phyloP scores from a whole-genome alignment of 2,113 vertebrate genomes.

The Brevimyrus niger region DNA sequence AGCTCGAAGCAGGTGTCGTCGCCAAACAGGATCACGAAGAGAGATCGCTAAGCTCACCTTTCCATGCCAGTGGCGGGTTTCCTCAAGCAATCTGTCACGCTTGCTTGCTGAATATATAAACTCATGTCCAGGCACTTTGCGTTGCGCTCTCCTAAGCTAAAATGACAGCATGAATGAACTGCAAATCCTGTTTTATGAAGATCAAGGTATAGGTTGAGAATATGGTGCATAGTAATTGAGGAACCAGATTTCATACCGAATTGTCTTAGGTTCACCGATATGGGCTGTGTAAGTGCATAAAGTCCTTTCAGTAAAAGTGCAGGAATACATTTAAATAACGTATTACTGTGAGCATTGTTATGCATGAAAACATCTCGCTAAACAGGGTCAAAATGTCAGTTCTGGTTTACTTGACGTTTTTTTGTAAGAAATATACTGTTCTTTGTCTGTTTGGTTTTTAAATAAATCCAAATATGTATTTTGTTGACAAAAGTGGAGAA shows the following conservation, averaged over 20 bases:
- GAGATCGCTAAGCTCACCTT: slow-evolving; percentile 38
- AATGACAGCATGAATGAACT: neutral
- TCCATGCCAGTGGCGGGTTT: slow-evolving; percentile 50
- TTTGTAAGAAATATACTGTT: neutral
- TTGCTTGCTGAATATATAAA: slow-evolving; percentile 15
- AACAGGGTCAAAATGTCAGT: neutral
- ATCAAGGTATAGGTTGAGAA: neutral
- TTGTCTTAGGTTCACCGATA: neutral
- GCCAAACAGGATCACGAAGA: neutral
- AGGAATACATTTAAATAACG: neutral
- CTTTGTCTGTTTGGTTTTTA: neutral
- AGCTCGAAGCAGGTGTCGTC: neutral
- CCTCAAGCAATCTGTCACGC: slow-evolving; percentile 41
- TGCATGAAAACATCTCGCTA: neutral
- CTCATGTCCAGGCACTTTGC: slow-evolving; percentile 29
- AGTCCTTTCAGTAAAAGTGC: neutral
- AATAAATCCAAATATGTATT: neutral
- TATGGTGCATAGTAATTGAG: neutral
- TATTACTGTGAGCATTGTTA: neutral
- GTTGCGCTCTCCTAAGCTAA: slow-evolving; percentile 29
- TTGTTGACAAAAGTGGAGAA: neutral
- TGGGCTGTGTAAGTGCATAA: neutral
- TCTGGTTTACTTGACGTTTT: neutral
- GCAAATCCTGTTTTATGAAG: neutral
- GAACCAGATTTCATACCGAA: neutral